Base-by-base conservation (phyloP, 2,888 invertebrate species). In the Hypena proboscidalis region DNA sequence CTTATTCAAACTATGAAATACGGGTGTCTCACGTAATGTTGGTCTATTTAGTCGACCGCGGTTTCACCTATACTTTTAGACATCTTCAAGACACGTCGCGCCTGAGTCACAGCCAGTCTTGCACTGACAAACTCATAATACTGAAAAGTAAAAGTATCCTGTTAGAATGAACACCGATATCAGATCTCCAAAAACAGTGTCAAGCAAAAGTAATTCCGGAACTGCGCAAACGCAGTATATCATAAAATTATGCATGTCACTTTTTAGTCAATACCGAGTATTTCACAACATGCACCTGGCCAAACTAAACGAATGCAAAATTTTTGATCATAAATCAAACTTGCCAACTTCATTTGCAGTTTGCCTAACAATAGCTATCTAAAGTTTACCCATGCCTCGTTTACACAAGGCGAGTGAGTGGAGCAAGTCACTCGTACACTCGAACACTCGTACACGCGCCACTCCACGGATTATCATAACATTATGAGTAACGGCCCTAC, bases 381-480 rank as follows among this genome's bases (percentile, higher is more conserved):
- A 47, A 46, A 61, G 61, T 57, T 52, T 52, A 50, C 49, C 41
- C 43, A 62, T 54, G 64, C 49, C 50, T 59, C 57, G 67, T 67
- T 67, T 68, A 66, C 60, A 66, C 54, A 58, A 46, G 55, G 56
- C 67, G 34, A 65, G 65, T 67, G 60, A 67, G 67, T 65, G 60
- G 65, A 38, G 51, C 67, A 54, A 60, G 58, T 65, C 58, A 65
- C 67, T 65, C 55, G 65, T 46, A 54, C 52, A 62, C 62, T 52
- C 41, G 45, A n/a, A n/a, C n/a, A n/a, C n/a, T n/a, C n/a, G 65
- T 46, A 54, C 52, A 62, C 62, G 55, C 41, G 45, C 48, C 44
- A 58, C 56, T 64, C 65, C 52, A 60, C 54, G 63, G 63, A 67
- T 67, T 67, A 67, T 67, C 68, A 69, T 69, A 69, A 69, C 66